Base-by-base conservation (phyloP, 2,888 invertebrate species). In the Eledone cirrhosa region DNA sequence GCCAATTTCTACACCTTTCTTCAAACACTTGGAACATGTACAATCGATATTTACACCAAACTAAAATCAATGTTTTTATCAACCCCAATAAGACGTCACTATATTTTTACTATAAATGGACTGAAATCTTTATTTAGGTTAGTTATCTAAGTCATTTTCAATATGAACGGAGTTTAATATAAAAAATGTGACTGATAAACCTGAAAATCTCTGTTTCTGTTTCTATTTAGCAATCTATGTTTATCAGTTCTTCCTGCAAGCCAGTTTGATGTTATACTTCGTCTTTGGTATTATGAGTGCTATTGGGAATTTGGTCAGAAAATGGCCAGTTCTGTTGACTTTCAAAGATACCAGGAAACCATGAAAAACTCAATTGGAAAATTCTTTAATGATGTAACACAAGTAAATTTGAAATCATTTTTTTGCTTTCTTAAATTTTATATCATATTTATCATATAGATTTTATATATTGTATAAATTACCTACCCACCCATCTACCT, bases 281-380 rank as follows among this genome's bases (percentile, higher is more conserved):
- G 88, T 82, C 87, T 90, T 78, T 91, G 91, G 91, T 88, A 90
- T 83, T 90, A 91, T 82, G 91, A 91, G 81, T 89, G 90, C 82
- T 85, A 87, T 83, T 91, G 90, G 90, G 86, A 88, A 77, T 91
- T 89, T 81, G 89, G 89, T 0, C 87, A 86, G 76, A 84, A 90
- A 27, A 89, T 91, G 89, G 87, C 89, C 53, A 89, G 86, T 78
- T 88, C 89, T 59, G 90, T 91, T 2, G 90, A 91, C 83, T 84
- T 85, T 77, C 83, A 87, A 41, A 82, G 90, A 48, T 91, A 89
- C 84, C 84, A 86, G 53, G 87, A 88, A 78, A 87, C 90, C 0
- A 90, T 89, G 81, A 82, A 85, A 48, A 88, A 88, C 2, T 89
- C 89, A 8, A 88, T 90, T 41, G 87, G 88, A 83, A 90, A 90